Conservation (phyloP, 2,113 vertebrate genomes). For the Dipodomys merriami region DNA sequence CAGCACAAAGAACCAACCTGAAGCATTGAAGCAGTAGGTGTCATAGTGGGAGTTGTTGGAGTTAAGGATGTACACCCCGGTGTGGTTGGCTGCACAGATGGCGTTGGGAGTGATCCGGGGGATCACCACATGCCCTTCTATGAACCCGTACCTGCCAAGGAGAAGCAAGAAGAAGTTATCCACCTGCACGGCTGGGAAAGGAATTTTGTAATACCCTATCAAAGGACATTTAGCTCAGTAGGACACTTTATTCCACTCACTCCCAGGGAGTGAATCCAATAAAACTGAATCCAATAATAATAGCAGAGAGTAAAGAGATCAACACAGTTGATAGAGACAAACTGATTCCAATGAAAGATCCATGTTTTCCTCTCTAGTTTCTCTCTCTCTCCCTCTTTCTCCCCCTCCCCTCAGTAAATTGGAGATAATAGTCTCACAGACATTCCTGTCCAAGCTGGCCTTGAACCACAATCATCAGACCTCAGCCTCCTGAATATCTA, state of each 20-base stretch:
- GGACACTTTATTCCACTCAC: neutral
- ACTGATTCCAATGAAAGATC: neutral
- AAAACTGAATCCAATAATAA: neutral
- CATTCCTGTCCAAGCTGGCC: too few species aligned
- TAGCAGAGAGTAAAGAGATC: neutral
- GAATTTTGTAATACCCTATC: neutral
- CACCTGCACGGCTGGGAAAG: accelerated
- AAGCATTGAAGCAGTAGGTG: constrained; percentile 90
- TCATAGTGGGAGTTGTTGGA: constrained; percentile 82
- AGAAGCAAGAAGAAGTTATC: constrained; percentile 24
- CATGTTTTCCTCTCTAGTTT: neutral
- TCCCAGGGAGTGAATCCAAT: neutral
- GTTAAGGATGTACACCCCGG: constrained; percentile 84
- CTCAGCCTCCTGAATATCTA: too few species aligned
- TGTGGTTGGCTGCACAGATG: constrained; percentile 89
- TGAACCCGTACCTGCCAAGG: constrained; percentile 90
- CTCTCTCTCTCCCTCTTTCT: too few species aligned
- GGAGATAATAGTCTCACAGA: too few species aligned
- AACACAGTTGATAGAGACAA: neutral
- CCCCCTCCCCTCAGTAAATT: too few species aligned
- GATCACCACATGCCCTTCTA: constrained; percentile 85
- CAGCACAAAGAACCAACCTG: constrained; percentile 85
- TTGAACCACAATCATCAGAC: too few species aligned
- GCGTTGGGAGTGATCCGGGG: constrained; percentile 86
- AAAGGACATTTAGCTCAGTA: neutral